These are phyloP conservation scores for Eubasilissa regina DNA, from an alignment of 1,140 invertebrate genomes.

Conservation along the genomic window DNA sequence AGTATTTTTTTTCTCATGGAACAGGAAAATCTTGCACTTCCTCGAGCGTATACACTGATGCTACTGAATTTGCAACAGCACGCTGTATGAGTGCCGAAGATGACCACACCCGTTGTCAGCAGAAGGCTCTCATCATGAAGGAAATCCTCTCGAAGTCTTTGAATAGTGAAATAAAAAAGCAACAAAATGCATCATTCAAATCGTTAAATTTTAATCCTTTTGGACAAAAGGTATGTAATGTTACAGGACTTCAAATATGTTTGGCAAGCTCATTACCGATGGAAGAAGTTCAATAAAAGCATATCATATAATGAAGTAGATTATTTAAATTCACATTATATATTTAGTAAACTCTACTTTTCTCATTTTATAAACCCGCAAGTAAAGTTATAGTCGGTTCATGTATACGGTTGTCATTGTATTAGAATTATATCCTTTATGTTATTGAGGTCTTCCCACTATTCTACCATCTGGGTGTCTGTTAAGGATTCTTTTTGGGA, in stretches of 20 bases:
- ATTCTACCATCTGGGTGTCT: too few relatives aligned
- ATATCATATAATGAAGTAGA: too few relatives aligned
- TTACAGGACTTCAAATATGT: too few relatives aligned
- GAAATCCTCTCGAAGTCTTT: not conserved
- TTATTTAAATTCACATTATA: too few relatives aligned
- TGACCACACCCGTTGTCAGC: constrained; percentile 21
- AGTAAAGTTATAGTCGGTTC: too few relatives aligned
- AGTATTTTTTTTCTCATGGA: constrained; percentile 64
- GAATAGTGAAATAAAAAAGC: constrained; percentile 5
- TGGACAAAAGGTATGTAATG: constrained; percentile 1
- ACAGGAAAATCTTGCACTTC: not conserved
- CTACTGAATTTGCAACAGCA: constrained; percentile 22
- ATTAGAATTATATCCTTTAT: too few relatives aligned
- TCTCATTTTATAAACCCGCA: too few relatives aligned
- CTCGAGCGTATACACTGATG: constrained; percentile 2
- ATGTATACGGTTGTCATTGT: too few relatives aligned
- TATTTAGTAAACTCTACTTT: too few relatives aligned
- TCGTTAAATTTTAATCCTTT: constrained; percentile 11
- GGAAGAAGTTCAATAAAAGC: too few relatives aligned
- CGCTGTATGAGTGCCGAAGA: constrained; percentile 13
- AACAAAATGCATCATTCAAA: constrained; percentile 1
- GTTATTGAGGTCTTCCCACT: too few relatives aligned
- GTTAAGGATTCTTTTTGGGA: too few relatives aligned
- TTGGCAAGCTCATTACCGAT: not conserved
- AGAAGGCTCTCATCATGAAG: not conserved